phyloP scores from a whole-genome alignment of 2,888 invertebrate species.

The Tubulanus polymorphus region DNA sequence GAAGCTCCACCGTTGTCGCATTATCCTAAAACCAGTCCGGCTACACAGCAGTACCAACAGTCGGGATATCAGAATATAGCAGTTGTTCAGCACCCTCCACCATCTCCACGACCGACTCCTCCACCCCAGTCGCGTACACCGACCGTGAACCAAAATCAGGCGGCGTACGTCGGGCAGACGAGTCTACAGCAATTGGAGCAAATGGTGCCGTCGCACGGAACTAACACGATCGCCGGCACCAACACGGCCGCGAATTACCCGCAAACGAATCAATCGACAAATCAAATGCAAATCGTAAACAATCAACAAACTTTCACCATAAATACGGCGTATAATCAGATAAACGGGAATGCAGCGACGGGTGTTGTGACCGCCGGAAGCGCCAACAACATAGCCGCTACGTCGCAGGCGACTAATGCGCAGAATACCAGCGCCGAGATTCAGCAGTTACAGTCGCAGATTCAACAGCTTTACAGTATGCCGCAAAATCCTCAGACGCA shows the following conservation, averaged over 20 bases:
- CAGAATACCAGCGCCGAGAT: constrained; percentile 30
- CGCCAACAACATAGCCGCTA: constrained; percentile 8
- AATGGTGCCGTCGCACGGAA: constrained; percentile 5
- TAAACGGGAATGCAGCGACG: too few relatives aligned
- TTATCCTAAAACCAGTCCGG: constrained; percentile 9
- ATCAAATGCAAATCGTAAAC: background rate
- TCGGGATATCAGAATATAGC: constrained; percentile 3
- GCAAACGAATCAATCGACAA: background rate
- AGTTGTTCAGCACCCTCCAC: constrained; percentile 6
- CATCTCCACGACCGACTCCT: constrained; percentile 13
- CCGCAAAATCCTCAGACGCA: constrained; percentile 44
- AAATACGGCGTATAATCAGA: background rate
- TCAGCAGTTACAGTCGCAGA: constrained; percentile 39
- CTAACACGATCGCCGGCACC: background rate
- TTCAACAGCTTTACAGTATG: constrained; percentile 40
- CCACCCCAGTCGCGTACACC: constrained; percentile 19
- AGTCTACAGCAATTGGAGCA: constrained; percentile 14
- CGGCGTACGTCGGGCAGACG: constrained; percentile 4
- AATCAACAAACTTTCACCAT: background rate
- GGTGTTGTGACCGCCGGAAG: constrained; percentile 12
- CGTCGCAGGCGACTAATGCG: constrained; percentile 26
- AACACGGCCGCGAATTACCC: background rate
- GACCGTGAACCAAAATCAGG: constrained; percentile 9
- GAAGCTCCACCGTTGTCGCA: constrained; percentile 13
- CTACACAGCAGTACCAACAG: constrained; percentile 6